A percentile compares a stretch with the other conserved stretches of the same genome.
phyloP scores from a whole-genome alignment of 2,888 invertebrate species.

The Boloria selene region DNA sequence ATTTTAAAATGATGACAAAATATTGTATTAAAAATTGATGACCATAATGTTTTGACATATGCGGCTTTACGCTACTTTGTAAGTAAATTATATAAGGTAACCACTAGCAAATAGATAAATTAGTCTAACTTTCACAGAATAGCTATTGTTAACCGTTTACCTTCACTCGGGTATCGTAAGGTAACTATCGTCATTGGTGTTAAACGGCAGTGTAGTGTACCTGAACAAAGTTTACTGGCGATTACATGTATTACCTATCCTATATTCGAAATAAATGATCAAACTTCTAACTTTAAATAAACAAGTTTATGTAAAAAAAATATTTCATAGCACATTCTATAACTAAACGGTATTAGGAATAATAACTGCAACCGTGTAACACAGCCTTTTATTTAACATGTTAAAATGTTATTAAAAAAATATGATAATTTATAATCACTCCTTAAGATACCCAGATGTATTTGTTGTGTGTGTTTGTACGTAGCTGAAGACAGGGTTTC shows the following conservation, averaged over 20 bases:
- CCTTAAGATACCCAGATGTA: slow-evolving; percentile 39
- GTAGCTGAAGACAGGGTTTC: slow-evolving; percentile 78
- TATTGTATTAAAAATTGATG: too few species aligned
- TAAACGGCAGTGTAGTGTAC: slow-evolving; percentile 36
- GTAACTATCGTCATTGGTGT: slow-evolving; percentile 18
- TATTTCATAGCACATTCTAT: too few species aligned
- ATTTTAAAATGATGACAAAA: too few species aligned
- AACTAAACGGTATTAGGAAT: too few species aligned
- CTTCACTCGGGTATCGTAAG: slow-evolving; percentile 16
- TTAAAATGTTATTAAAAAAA: slow-evolving; percentile 6
- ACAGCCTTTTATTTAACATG: background rate
- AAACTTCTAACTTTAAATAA: background rate
- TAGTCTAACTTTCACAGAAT: background rate
- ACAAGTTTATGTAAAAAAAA: too few species aligned
- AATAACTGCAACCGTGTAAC: too few species aligned
- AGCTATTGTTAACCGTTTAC: slow-evolving; percentile 16
- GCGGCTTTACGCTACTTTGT: background rate
- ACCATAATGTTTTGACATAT: too few species aligned
- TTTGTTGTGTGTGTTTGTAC: slow-evolving; percentile 43
- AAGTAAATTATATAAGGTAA: background rate
- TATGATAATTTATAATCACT: slow-evolving; percentile 1
- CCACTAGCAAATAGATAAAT: background rate
- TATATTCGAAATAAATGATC: background rate
- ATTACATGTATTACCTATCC: background rate
- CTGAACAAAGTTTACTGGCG: background rate